Percentiles rank a stretch among this genome's conserved stretches.
These are phyloP conservation scores for Xiphophorus birchmanni DNA, from an alignment of 2,797 vertebrate genomes.

Conservation along the genomic window DNA sequence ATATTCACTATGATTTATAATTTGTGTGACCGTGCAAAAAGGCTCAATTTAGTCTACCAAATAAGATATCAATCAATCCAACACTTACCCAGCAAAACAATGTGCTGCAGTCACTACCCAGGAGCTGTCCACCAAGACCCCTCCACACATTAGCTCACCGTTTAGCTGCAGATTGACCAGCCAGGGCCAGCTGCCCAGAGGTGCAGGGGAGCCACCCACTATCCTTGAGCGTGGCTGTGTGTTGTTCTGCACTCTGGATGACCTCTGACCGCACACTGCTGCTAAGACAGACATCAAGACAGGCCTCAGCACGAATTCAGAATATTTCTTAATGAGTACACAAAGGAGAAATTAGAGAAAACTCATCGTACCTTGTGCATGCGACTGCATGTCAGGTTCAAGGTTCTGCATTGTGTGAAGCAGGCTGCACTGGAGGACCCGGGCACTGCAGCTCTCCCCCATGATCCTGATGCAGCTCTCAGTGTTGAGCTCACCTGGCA, in stretches of 20 bases:
- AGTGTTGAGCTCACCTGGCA: conserved; percentile 53
- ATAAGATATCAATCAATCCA: not conserved
- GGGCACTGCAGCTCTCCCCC: conserved; percentile 84
- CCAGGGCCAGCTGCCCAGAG: conserved; percentile 92
- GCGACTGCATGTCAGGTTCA: conserved; percentile 76
- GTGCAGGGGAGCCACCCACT: conserved; percentile 87
- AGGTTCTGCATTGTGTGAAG: conserved; percentile 83
- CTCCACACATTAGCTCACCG: conserved; percentile 91
- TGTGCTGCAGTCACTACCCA: conserved; percentile 96
- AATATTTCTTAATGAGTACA: not conserved
- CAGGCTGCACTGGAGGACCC: conserved; percentile 83
- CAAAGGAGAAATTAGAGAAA: not conserved
- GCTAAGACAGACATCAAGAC: conserved; percentile 36
- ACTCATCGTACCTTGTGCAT: conserved; percentile 71
- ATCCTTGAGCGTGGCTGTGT: conserved; percentile 86
- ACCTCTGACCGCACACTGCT: conserved; percentile 88
- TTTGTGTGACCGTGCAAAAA: not conserved
- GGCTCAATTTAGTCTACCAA: not conserved
- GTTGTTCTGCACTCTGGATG: conserved; percentile 64
- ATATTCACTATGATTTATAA: not conserved
- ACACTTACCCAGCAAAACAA: conserved; percentile 89
- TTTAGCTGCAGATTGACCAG: conserved; percentile 90
- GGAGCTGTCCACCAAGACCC: conserved; percentile 88
- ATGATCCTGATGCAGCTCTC: conserved; percentile 82
- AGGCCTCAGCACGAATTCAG: conserved; percentile 8